Evolutionary conservation across 2,113 vertebrate genomes (phyloP).

Genomic region (Gopherus evgoodei): DNA sequence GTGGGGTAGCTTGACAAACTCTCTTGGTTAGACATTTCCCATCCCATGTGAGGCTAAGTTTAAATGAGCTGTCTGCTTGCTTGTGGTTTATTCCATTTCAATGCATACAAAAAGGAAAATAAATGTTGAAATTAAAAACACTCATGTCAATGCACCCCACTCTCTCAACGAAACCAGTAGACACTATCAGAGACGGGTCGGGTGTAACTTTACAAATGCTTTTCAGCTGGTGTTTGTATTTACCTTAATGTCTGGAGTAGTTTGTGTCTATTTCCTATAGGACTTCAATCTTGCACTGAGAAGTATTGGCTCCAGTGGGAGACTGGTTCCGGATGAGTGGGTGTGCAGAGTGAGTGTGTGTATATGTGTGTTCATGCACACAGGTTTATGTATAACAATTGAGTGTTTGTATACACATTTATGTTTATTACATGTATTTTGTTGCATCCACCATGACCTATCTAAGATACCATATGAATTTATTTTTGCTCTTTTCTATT

Average conservation of each 20-base stretch:
- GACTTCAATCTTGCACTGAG: not conserved
- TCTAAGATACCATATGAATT: not conserved
- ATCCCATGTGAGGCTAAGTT: not conserved
- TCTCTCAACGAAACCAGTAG: not conserved
- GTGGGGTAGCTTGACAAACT: not conserved
- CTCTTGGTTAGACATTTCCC: not conserved
- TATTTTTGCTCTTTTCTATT: not conserved
- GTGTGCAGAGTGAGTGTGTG: not conserved
- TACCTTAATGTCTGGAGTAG: not conserved
- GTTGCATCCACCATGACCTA: not conserved
- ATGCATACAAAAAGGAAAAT: slow-evolving; percentile 24
- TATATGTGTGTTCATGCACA: not conserved
- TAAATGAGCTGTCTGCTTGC: slow-evolving; percentile 10
- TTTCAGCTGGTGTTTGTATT: not conserved
- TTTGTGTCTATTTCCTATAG: not conserved
- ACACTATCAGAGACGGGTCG: not conserved
- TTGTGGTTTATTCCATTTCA: slow-evolving; percentile 11
- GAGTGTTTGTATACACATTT: not conserved
- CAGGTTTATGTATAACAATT: not conserved
- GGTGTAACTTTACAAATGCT: not conserved
- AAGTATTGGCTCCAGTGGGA: not conserved
- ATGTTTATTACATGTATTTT: not conserved
- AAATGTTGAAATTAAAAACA: slow-evolving; percentile 47
- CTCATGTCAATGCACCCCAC: not conserved
- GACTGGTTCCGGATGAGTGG: too few relatives aligned